phyloP scores from a whole-genome alignment of 2,888 invertebrate species.

The Pyrgus malvae region DNA sequence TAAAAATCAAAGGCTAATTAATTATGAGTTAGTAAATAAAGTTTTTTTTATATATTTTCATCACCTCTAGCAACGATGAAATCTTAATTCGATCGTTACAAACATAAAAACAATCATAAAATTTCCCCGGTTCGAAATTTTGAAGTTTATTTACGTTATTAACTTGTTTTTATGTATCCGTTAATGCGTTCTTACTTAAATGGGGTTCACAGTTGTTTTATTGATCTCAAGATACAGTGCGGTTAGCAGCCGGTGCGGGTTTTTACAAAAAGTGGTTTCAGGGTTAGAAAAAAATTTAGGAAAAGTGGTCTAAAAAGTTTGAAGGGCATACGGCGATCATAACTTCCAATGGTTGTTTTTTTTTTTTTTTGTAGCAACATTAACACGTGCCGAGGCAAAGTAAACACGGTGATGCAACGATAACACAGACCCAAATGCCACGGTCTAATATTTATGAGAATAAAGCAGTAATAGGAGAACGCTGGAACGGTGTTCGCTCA shows the following conservation, averaged over 20 bases:
- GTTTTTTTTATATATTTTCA: too few relatives aligned
- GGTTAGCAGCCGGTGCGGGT: conserved; percentile 48
- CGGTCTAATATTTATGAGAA: conserved; percentile 46
- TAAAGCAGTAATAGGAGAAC: not conserved
- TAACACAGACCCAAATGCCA: conserved; percentile 45
- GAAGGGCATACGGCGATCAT: conserved; percentile 44
- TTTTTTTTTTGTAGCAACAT: conserved; percentile 39
- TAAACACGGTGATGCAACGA: conserved; percentile 42
- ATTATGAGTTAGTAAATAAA: too few relatives aligned
- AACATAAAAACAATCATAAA: conserved; percentile 17
- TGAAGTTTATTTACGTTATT: conserved; percentile 48
- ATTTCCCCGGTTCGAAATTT: conserved; percentile 36
- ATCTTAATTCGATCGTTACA: not conserved
- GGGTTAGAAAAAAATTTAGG: conserved; percentile 25
- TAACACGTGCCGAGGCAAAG: conserved; percentile 62
- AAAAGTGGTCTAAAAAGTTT: conserved; percentile 38
- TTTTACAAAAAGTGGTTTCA: not conserved
- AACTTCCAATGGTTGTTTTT: conserved; percentile 45
- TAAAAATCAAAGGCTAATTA: too few relatives aligned
- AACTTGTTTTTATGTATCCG: conserved; percentile 52
- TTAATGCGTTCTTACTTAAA: conserved; percentile 68
- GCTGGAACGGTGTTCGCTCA: not conserved
- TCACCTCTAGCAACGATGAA: not conserved
- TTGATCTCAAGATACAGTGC: conserved; percentile 46
- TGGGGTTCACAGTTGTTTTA: conserved; percentile 47